Conservation (phyloP, 2,113 vertebrate genomes). For the Limnothrissa miodon region DNA sequence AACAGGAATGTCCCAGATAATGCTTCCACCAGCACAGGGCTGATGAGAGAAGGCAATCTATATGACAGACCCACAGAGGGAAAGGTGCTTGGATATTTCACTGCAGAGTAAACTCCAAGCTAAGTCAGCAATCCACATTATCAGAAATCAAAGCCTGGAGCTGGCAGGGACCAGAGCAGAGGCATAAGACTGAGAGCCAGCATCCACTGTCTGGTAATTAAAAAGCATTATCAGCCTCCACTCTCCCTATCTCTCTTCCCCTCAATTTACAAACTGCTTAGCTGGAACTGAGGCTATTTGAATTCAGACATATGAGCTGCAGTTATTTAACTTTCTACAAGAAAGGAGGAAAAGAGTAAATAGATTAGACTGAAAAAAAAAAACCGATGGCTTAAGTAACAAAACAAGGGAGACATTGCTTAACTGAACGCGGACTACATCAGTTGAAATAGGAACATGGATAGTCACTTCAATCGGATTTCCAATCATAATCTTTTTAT, state of each 20-base stretch:
- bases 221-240: slow-evolving; percentile 83
- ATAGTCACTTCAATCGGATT: background rate
- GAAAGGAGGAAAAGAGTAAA: slow-evolving; percentile 48
- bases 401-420: slow-evolving; percentile 9
- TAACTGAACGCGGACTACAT: background rate
- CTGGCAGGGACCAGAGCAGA: slow-evolving; percentile 65
- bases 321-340: slow-evolving; percentile 78
- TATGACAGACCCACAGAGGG: slow-evolving; percentile 79
- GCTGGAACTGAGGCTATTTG: slow-evolving; percentile 78
- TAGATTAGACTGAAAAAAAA: background rate
- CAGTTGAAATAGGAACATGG: background rate
- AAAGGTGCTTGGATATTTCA: slow-evolving; percentile 64
- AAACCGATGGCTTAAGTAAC: background rate
- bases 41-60: slow-evolving; percentile 79
- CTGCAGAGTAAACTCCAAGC: slow-evolving; percentile 77
- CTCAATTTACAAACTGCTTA: slow-evolving; percentile 78
- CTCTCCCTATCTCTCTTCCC: slow-evolving; percentile 66
- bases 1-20: slow-evolving; percentile 81
- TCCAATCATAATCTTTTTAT: background rate
- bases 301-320: slow-evolving; percentile 81
- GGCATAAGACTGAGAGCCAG: slow-evolving; percentile 66
- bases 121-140: slow-evolving; percentile 90
- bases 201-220: slow-evolving; percentile 92
- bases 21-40: slow-evolving; percentile 81
- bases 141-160: slow-evolving; percentile 91